A percentile compares a stretch with the other conserved stretches of the same genome.
Evolutionary conservation across 1,140 invertebrate species (phyloP).

Genomic region (Drosophila insularis): DNA sequence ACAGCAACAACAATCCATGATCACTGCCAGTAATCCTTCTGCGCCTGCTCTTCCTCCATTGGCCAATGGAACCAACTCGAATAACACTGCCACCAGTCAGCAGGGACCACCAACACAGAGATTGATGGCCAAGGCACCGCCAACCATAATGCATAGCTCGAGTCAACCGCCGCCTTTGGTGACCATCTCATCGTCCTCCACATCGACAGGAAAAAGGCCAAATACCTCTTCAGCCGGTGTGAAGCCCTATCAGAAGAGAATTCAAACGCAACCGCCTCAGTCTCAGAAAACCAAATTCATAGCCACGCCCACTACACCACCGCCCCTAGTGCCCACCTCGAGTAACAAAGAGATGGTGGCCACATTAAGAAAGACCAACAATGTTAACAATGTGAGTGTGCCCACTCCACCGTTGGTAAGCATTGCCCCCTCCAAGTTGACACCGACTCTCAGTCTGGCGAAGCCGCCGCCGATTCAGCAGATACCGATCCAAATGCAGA

Average conservation of each 20-base stretch:
- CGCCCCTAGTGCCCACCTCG: slow-evolving; percentile 69
- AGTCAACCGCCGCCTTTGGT: slow-evolving; percentile 73
- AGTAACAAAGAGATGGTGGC: slow-evolving; percentile 54
- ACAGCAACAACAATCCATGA: slow-evolving; percentile 69
- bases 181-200: slow-evolving; percentile 60
- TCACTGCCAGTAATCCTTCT: slow-evolving; percentile 60
- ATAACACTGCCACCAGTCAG: slow-evolving; percentile 45
- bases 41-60: slow-evolving; percentile 58
- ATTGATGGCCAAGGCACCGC: slow-evolving; percentile 50
- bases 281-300: slow-evolving; percentile 58
- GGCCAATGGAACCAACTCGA: slow-evolving; percentile 51
- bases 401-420: slow-evolving; percentile 69
- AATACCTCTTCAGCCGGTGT: slow-evolving; percentile 19
- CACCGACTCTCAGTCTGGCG: slow-evolving; percentile 60
- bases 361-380: background rate
- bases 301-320: slow-evolving; percentile 75
- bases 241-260: slow-evolving; percentile 69
- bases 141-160: slow-evolving; percentile 33
- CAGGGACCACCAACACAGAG: slow-evolving; percentile 18
- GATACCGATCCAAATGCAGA: slow-evolving; percentile 8
- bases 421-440: slow-evolving; percentile 65
- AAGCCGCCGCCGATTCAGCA: slow-evolving; percentile 36
- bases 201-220: slow-evolving; percentile 17
- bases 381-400: slow-evolving; percentile 6
- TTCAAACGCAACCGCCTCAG: slow-evolving; percentile 34